These are phyloP conservation scores for Taeniopygia guttata DNA, from an alignment of 2,797 vertebrate genomes.

Conservation along the genomic window DNA sequence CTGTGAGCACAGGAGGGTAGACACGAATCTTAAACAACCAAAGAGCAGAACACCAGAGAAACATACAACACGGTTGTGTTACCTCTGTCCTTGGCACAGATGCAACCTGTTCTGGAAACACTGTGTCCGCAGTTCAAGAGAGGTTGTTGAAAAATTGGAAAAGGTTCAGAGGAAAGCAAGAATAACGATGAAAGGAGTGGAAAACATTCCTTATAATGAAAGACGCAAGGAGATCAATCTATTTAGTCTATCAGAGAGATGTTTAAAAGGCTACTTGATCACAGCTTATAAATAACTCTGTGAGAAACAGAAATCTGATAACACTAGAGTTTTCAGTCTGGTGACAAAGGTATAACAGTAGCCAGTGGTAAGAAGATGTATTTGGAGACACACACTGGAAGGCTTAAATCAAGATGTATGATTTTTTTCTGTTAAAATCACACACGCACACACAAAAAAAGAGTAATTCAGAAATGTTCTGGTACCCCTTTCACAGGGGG, in stretches of 20 bases:
- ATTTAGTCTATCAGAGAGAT: conserved; percentile 37
- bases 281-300: conserved; percentile 30
- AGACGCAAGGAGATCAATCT: not conserved
- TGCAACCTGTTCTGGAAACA: conserved; percentile 18
- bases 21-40: not conserved
- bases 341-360: conserved; percentile 42
- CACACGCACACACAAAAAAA: not conserved
- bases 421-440: not conserved
- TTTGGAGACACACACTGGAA: not conserved
- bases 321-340: not conserved
- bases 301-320: conserved; percentile 41
- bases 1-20: not conserved
- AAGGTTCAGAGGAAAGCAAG: conserved; percentile 44
- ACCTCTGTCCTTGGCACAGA: conserved; percentile 27
- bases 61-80: not conserved
- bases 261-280: conserved; percentile 29
- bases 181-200: conserved; percentile 36
- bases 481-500: not conserved
- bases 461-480: not conserved
- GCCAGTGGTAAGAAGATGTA: not conserved
- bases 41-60: not conserved
- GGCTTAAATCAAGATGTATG: not conserved
- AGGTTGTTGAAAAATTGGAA: conserved; percentile 44
- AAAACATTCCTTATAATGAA: conserved; percentile 44
- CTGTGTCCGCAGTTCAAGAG: not conserved